A percentile compares a stretch with the other conserved stretches of the same genome.
phyloP scores from a whole-genome alignment of 2,888 invertebrate species.

The Lydus trimaculatus region DNA sequence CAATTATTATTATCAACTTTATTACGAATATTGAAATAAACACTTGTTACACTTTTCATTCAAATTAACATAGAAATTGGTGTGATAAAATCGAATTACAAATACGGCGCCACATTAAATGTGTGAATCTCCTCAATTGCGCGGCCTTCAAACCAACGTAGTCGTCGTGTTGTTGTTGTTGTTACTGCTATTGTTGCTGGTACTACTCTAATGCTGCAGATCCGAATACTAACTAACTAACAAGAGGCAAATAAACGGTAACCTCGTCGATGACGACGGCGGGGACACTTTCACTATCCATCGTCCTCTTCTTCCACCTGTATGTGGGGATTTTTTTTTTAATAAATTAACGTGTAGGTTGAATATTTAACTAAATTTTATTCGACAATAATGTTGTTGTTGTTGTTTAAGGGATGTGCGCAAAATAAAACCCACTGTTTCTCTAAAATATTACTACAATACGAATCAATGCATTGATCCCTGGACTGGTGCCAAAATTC shows the following conservation, averaged over 20 bases:
- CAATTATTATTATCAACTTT: neutral
- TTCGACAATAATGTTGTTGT: neutral
- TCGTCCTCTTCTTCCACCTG: constrained; percentile 5
- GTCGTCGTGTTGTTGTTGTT: no score
- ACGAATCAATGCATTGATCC: neutral
- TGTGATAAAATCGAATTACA: neutral
- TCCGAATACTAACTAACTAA: neutral
- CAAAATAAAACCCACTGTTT: neutral
- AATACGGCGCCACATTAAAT: neutral
- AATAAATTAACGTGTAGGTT: neutral
- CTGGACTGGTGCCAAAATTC: neutral
- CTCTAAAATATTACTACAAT: neutral
- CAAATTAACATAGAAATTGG: neutral
- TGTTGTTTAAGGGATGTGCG: neutral
- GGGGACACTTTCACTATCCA: constrained; percentile 9
- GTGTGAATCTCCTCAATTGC: neutral
- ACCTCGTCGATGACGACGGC: no score
- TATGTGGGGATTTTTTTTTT: neutral
- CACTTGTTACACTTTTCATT: neutral
- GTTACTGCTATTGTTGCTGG: neutral
- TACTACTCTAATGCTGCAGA: neutral
- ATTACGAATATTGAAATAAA: neutral
- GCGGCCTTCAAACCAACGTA: constrained; percentile 1
- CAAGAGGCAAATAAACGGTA: neutral
- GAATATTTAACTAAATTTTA: neutral